Evolutionary conservation across 1,140 invertebrate genomes (phyloP).

Genomic region (Pseudomyrmex sp.): DNA sequence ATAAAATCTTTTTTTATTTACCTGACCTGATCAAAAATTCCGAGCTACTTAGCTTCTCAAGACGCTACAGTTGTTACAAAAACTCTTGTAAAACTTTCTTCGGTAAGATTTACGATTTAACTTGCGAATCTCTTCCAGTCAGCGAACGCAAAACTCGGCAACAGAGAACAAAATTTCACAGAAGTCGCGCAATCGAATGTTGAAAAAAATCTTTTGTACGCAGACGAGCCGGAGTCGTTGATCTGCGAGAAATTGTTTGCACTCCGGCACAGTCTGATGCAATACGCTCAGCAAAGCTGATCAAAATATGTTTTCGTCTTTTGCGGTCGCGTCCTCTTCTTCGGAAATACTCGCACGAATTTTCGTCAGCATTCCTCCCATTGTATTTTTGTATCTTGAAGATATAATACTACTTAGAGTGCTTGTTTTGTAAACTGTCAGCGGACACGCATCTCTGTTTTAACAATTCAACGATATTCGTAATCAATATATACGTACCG

Average conservation of each 20-base stretch:
- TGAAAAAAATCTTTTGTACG: slow-evolving; percentile 10
- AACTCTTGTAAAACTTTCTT: no score
- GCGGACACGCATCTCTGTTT: background rate
- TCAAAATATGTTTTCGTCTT: background rate
- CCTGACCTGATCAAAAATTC: no score
- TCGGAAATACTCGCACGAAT: background rate
- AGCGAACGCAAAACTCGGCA: no score
- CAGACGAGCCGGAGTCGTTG: slow-evolving; percentile 40
- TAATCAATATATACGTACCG: background rate
- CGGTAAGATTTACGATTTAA: no score
- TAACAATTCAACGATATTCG: background rate
- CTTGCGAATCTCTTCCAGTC: no score
- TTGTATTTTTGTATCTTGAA: background rate
- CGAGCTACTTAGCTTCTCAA: no score
- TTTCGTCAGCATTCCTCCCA: background rate
- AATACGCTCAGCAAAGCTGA: slow-evolving; percentile 71
- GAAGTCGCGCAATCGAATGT: background rate
- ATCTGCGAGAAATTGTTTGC: slow-evolving; percentile 50
- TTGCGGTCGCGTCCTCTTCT: background rate
- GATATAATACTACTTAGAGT: background rate
- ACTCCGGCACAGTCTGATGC: slow-evolving; percentile 60
- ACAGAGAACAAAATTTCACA: no score
- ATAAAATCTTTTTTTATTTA: no score
- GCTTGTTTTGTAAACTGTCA: background rate
- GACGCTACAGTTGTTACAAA: no score